phyloP scores from a whole-genome alignment of 1,140 invertebrate species.

The Zeugodacus cucurbitae region DNA sequence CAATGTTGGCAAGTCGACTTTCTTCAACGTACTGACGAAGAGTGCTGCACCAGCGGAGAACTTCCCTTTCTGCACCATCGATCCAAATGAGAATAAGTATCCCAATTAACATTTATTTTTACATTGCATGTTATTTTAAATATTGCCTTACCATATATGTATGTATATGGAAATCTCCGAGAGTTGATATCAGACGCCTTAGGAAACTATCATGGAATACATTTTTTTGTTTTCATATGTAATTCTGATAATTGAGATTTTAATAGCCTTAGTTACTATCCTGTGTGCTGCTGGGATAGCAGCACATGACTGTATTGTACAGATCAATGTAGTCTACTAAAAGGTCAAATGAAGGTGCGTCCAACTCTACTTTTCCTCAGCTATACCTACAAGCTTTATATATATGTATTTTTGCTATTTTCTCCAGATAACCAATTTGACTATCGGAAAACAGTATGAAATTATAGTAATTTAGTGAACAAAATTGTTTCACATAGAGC shows the following conservation, averaged over 20 bases:
- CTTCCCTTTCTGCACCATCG: slow-evolving; percentile 99
- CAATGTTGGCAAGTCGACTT: slow-evolving; percentile 99
- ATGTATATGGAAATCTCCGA: not conserved
- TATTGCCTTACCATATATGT: not conserved
- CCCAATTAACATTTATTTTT: slow-evolving; percentile 54
- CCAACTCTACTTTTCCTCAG: not conserved
- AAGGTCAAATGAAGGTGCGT: not conserved
- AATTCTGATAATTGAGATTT: not conserved
- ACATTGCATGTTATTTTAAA: not conserved
- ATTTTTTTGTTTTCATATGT: not conserved
- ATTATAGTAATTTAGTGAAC: slow-evolving; percentile 37
- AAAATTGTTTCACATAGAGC: slow-evolving; percentile 4
- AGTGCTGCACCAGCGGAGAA: slow-evolving; percentile 97
- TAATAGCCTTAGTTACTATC: not conserved
- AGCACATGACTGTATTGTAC: not conserved
- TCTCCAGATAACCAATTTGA: not conserved
- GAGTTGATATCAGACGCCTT: not conserved
- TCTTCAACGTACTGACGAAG: slow-evolving; percentile 99
- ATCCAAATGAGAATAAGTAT: slow-evolving; percentile 99
- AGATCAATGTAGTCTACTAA: not conserved
- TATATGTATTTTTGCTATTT: not conserved
- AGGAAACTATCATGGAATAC: no score
- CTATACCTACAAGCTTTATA: not conserved
- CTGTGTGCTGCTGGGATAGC: not conserved
- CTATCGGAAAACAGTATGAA: not conserved